Conservation (phyloP, 2,888 invertebrate species). For the Boloria euphrosyne region DNA sequence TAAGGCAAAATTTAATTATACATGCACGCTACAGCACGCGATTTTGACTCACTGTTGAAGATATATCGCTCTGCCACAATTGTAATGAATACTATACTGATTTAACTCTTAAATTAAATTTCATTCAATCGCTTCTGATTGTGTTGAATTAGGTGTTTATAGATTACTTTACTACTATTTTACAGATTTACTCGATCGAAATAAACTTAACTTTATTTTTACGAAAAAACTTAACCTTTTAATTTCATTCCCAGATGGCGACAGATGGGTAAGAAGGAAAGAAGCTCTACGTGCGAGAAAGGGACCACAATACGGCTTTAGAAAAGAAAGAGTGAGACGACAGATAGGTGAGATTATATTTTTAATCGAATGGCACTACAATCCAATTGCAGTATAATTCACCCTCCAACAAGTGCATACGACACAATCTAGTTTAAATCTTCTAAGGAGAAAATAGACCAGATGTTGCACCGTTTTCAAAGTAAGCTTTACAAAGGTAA, state of each 20-base stretch:
- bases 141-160: too few relatives aligned
- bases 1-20: conserved; percentile 9
- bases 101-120: too few relatives aligned
- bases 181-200: background rate
- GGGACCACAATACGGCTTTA: conserved; percentile 26
- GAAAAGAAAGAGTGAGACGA: conserved; percentile 36
- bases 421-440: conserved; percentile 13
- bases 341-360: conserved; percentile 37
- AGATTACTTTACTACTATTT: too few relatives aligned
- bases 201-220: background rate
- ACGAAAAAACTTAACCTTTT: background rate
- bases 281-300: conserved; percentile 32
- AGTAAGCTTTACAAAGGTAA: too few relatives aligned
- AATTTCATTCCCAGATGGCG: conserved; percentile 30
- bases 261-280: conserved; percentile 35
- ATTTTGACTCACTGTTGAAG: conserved; percentile 4
- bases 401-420: conserved; percentile 10
- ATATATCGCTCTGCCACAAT: background rate
- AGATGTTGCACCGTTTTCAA: too few relatives aligned
- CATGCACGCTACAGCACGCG: conserved; percentile 12
- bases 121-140: too few relatives aligned
- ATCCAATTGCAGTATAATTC: conserved; percentile 6
- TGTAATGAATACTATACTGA: too few relatives aligned
- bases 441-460: conserved; percentile 2
- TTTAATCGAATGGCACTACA: conserved; percentile 2